Conservation (phyloP, 1,140 invertebrate species). For the Cylas formicarius region DNA sequence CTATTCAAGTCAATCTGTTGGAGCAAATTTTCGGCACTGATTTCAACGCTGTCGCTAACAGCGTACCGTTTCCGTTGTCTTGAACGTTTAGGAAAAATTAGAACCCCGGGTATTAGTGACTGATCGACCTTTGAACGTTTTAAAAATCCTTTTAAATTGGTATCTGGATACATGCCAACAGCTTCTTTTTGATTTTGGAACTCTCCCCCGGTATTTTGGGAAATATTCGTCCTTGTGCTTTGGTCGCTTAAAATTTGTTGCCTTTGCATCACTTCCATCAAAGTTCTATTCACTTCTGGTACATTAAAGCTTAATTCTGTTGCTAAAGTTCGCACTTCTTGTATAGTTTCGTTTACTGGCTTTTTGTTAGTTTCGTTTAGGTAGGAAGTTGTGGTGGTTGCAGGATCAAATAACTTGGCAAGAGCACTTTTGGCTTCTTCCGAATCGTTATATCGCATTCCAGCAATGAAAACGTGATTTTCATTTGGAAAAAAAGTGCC, state of each 20-base stretch:
- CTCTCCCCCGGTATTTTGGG: background rate
- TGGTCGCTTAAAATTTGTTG: constrained; percentile 7
- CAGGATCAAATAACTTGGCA: constrained; percentile 11
- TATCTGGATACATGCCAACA: background rate
- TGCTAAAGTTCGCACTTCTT: no score
- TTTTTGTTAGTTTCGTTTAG: no score
- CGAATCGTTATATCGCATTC: constrained; percentile 9
- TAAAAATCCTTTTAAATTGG: constrained; percentile 5
- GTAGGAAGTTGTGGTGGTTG: no score
- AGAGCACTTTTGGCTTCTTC: constrained; percentile 7
- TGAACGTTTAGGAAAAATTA: constrained; percentile 9
- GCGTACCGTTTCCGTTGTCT: constrained; percentile 5
- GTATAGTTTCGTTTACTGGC: no score
- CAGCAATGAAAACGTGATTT: constrained; percentile 7
- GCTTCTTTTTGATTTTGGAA: background rate
- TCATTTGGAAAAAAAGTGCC: constrained; percentile 7
- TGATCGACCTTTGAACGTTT: background rate
- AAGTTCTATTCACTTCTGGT: constrained; percentile 14
- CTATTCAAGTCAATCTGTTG: background rate
- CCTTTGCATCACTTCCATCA: constrained; percentile 17
- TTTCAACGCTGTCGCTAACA: background rate
- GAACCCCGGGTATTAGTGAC: constrained; percentile 8
- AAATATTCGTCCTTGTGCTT: constrained; percentile 2
- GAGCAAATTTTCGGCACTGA: background rate
- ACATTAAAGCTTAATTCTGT: constrained; percentile 12